phyloP scores from a whole-genome alignment of 2,888 invertebrate genomes.

The Pseudococcus viburni region DNA sequence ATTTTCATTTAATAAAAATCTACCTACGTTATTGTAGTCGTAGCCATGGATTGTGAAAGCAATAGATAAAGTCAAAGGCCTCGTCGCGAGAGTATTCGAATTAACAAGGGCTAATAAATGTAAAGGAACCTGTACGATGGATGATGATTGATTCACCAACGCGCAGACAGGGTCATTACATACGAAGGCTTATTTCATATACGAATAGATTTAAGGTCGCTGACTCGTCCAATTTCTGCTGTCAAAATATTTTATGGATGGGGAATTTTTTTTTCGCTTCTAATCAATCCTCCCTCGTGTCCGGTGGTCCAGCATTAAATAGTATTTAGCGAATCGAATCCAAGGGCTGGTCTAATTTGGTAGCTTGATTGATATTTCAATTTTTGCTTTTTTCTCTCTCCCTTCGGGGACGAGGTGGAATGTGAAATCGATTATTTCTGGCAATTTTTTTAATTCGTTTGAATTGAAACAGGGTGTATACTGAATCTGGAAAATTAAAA shows the following conservation, averaged over 20 bases:
- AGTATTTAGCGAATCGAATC: background rate
- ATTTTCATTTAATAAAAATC: slow-evolving; percentile 16
- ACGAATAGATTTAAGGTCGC: slow-evolving; percentile 11
- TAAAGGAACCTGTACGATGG: slow-evolving; percentile 42
- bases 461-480: too few relatives aligned
- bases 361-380: background rate
- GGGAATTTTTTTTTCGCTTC: background rate
- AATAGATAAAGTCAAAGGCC: background rate
- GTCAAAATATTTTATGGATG: slow-evolving; percentile 36
- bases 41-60: background rate
- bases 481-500: too few relatives aligned
- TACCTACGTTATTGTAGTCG: background rate
- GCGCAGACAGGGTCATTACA: background rate
- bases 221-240: slow-evolving; percentile 28
- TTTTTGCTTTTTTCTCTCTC: background rate
- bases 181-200: background rate
- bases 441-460: too few relatives aligned
- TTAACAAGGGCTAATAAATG: slow-evolving; percentile 14
- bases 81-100: background rate
- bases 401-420: too few relatives aligned
- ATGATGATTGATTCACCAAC: slow-evolving; percentile 15
- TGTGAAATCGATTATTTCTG: too few relatives aligned
- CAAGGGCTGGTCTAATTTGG: background rate
- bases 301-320: background rate
- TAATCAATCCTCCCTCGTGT: background rate